Evolutionary conservation across 2,888 invertebrate species (phyloP).

Genomic region (Nephrotoma appendiculata): DNA sequence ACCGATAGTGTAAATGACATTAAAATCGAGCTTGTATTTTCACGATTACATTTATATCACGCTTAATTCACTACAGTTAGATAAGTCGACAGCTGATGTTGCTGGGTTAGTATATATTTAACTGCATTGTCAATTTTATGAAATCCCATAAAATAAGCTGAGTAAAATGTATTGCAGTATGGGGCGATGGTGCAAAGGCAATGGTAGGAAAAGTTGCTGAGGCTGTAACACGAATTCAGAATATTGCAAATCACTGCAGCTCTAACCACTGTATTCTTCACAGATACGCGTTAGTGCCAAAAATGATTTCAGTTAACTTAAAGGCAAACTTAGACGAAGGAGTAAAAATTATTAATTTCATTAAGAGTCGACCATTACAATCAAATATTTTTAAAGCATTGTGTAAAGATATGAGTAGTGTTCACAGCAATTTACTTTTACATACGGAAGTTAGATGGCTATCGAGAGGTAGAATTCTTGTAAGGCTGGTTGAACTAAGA

Average conservation of each 20-base stretch:
- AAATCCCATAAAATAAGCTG: constrained; percentile 3
- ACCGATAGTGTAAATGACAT: constrained; percentile 7
- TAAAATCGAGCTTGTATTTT: constrained; percentile 7
- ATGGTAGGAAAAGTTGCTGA: constrained; percentile 2
- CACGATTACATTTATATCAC: constrained; percentile 7
- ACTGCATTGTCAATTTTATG: background rate
- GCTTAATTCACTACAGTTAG: constrained; percentile 5
- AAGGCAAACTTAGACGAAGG: too few relatives aligned
- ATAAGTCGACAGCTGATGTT: constrained; percentile 7
- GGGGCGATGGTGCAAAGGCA: constrained; percentile 7
- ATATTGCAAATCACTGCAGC: constrained; percentile 7
- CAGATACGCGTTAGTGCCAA: constrained; percentile 8
- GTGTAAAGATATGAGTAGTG: background rate
- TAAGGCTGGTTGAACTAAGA: constrained; percentile 8
- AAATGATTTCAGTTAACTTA: background rate
- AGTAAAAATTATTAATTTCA: background rate
- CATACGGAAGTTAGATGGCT: background rate
- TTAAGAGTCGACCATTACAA: background rate
- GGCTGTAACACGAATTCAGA: constrained; percentile 8
- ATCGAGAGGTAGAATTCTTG: constrained; percentile 1
- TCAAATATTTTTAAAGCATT: background rate
- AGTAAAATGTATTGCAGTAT: constrained; percentile 8
- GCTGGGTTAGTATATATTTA: background rate
- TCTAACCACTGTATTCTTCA: constrained; percentile 9
- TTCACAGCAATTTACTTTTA: background rate